Evolutionary conservation across 2,797 vertebrate species (phyloP).

Genomic region (Choloepus didactylus): DNA sequence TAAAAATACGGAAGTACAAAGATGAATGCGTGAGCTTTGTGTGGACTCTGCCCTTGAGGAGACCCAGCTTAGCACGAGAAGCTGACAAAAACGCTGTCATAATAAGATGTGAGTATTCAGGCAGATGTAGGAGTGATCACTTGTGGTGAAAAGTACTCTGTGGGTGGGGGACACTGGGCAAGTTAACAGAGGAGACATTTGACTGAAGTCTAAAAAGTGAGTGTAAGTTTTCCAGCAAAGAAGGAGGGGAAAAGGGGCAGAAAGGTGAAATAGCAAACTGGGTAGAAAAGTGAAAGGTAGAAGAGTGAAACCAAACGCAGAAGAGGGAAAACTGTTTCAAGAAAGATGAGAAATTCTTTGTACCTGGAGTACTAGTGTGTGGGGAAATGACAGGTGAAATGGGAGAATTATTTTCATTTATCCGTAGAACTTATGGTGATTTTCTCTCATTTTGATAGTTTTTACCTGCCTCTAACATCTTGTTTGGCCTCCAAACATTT

Average conservation of each 20-base stretch:
- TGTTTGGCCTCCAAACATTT: background rate
- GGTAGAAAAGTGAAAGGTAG: background rate
- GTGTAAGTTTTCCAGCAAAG: background rate
- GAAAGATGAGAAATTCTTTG: background rate
- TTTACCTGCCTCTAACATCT: background rate
- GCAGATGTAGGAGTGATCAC: background rate
- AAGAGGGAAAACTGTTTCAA: background rate
- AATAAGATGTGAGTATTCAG: background rate
- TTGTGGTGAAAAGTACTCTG: background rate
- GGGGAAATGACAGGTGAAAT: background rate
- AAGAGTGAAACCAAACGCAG: background rate
- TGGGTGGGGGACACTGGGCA: background rate
- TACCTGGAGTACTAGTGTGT: background rate
- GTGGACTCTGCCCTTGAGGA: background rate
- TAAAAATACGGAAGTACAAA: background rate
- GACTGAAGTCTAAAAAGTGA: background rate
- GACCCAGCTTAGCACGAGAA: background rate
- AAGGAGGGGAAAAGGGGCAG: background rate
- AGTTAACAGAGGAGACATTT: background rate
- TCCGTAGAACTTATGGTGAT: background rate
- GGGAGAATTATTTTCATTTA: slow-evolving; percentile 1
- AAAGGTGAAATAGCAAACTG: background rate
- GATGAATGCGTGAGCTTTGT: background rate
- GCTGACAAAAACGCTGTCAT: background rate
- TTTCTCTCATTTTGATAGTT: background rate